Conservation (phyloP, 2,113 vertebrate species). For the Gasterosteus nipponicus region DNA sequence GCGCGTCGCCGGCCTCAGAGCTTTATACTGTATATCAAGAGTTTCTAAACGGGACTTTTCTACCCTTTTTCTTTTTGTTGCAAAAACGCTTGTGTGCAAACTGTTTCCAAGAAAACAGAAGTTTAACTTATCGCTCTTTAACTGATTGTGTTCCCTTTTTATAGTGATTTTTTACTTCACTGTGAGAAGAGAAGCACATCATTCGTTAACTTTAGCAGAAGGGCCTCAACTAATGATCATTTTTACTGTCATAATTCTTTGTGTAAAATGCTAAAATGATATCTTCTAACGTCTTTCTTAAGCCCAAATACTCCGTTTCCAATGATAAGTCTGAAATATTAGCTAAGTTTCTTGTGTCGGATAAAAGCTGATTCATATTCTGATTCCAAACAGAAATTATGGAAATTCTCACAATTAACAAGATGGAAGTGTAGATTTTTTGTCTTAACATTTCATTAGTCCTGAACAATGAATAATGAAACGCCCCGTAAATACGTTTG, state of each 20-base stretch:
- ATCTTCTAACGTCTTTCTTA: not conserved
- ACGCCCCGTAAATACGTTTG: too few species aligned
- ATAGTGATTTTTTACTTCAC: not conserved
- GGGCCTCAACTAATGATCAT: not conserved
- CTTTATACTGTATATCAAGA: conserved; percentile 28
- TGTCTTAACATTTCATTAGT: not conserved
- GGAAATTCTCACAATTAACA: not conserved
- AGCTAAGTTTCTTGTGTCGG: too few species aligned
- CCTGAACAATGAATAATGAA: too few species aligned
- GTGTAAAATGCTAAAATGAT: too few species aligned
- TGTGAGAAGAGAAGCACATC: too few species aligned
- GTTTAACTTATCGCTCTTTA: conserved; percentile 2
- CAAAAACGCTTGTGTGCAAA: conserved; percentile 1
- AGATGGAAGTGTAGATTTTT: not conserved
- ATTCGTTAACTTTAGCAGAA: not conserved
- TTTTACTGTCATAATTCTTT: not conserved
- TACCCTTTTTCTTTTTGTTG: conserved; percentile 2
- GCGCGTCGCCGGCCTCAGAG: not conserved
- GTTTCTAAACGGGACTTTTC: not conserved
- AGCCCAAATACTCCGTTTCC: not conserved
- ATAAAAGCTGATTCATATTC: not conserved
- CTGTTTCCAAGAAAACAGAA: conserved; percentile 26
- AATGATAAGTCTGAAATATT: not conserved
- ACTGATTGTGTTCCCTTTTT: conserved; percentile 20
- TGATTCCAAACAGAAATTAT: not conserved